Base-by-base conservation (phyloP, 2,888 invertebrate genomes). In the Quadroppia sp. region DNA sequence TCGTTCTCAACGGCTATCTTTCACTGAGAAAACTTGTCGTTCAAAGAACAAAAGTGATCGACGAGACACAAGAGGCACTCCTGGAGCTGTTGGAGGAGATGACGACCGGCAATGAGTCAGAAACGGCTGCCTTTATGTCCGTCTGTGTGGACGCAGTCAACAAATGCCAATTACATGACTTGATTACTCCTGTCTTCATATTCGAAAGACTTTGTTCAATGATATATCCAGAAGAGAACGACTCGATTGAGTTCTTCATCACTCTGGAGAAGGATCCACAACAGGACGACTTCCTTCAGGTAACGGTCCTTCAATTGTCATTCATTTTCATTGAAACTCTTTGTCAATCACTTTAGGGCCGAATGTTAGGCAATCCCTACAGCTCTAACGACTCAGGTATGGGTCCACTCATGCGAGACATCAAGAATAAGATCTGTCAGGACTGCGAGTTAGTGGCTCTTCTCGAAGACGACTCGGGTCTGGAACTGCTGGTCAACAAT, bases 371-470 rank as follows among this genome's bases (percentile, higher is more conserved):
- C 71, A 99, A 98, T 85, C 98, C 98, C 0, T 99, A 98, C 84
- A 94, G 93, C 74, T 94, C 93, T 42, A 86, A 89, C 40, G 98
- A 98, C 81, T 89, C 91, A 0, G 97, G 96, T 9, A 87, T 99
- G 79, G 98, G 98, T 0, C 98, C 98, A 0, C 84, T 97, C 15
- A 98, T 99, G 98, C 87, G 98, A 50, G 96, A 99, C 82, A 93
- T 99, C 13, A 99, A 99, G 84, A 98, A 99, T 83, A 98, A 98
- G 84, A 98, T 98, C 78, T 95, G 94, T 81, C 92, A 91, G 67
- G 98, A 99, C 84, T 98, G 98, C 83, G 98, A 99, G 82, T 85
- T 99, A 75, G 94, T 99, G n/a, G 97, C 98, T 0, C 84, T 99
- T 32, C 84, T 98, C 0, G 98, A 99, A 81, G 98, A 99, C 82